phyloP scores from a whole-genome alignment of 2,113 vertebrate genomes.

The Amazona vittata region DNA sequence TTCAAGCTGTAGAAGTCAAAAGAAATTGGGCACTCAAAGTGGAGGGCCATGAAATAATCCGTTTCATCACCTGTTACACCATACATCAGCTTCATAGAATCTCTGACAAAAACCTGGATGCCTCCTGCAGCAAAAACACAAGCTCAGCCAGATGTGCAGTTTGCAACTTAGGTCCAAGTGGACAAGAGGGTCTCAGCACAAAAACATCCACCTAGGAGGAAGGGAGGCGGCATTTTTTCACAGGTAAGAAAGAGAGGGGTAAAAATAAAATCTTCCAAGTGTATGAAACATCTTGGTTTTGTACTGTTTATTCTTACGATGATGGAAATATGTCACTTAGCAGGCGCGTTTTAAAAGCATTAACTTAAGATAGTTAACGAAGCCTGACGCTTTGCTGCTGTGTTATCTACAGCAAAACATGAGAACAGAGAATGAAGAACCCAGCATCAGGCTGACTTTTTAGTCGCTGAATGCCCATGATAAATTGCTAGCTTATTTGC shows the following conservation, averaged over 20 bases:
- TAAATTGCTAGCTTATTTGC: background rate
- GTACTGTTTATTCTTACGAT: background rate
- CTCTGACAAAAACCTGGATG: background rate
- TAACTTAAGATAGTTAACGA: background rate
- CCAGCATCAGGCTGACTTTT: background rate
- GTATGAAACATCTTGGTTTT: background rate
- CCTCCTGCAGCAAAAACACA: background rate
- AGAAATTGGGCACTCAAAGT: background rate
- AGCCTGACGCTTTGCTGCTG: background rate
- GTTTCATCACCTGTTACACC: background rate
- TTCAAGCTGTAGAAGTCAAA: background rate
- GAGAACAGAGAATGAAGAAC: background rate
- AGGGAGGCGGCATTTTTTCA: background rate
- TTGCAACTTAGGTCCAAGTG: background rate
- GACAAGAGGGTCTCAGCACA: background rate
- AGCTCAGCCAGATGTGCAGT: background rate
- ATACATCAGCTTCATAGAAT: background rate
- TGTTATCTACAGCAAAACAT: background rate
- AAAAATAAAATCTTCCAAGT: background rate
- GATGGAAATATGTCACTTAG: background rate
- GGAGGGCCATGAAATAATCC: background rate
- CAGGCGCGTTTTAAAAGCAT: background rate
- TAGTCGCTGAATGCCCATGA: background rate
- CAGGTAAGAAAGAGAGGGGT: background rate
- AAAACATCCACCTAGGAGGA: background rate